A percentile compares a stretch with the other conserved stretches of the same genome.
These are phyloP conservation scores for Paramuricea clavata DNA, from an alignment of 92 coral and sea anemone genomes.

Conservation along the genomic window DNA sequence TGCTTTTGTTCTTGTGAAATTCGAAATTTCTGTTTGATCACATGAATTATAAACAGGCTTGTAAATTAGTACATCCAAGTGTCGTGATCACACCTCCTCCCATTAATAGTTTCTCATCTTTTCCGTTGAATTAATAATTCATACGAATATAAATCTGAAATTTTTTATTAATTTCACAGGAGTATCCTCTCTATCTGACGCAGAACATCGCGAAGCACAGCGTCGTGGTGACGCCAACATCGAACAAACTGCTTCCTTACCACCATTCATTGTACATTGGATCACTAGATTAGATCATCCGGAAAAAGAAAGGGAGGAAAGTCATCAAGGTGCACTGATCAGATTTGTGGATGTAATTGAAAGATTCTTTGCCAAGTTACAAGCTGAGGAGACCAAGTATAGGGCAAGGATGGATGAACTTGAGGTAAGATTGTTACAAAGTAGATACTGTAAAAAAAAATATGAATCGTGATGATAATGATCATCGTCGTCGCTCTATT, in stretches of 20 bases:
- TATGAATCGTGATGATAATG: no score
- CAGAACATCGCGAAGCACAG: constrained; percentile 94
- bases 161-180: constrained; percentile 51
- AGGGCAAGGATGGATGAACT: constrained; percentile 97
- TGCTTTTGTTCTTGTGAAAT: no score
- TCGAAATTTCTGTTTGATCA: no score
- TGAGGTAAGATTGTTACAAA: constrained; percentile 76
- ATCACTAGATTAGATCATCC: constrained; percentile 83
- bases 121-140: background rate
- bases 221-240: constrained; percentile 93
- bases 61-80: no score
- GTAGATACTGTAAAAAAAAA: no score
- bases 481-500: background rate
- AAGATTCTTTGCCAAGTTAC: constrained; percentile 95
- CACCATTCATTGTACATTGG: constrained; percentile 91
- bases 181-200: constrained; percentile 88
- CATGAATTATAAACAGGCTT: no score
- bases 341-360: constrained; percentile 87
- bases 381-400: constrained; percentile 89
- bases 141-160: background rate
- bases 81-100: background rate
- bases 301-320: constrained; percentile 83
- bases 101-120: no score
- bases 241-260: constrained; percentile 92
- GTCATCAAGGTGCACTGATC: constrained; percentile 83